These are phyloP conservation scores for Nemotelus nigrinus DNA, from an alignment of 2,888 invertebrate genomes.

Conservation along the genomic window DNA sequence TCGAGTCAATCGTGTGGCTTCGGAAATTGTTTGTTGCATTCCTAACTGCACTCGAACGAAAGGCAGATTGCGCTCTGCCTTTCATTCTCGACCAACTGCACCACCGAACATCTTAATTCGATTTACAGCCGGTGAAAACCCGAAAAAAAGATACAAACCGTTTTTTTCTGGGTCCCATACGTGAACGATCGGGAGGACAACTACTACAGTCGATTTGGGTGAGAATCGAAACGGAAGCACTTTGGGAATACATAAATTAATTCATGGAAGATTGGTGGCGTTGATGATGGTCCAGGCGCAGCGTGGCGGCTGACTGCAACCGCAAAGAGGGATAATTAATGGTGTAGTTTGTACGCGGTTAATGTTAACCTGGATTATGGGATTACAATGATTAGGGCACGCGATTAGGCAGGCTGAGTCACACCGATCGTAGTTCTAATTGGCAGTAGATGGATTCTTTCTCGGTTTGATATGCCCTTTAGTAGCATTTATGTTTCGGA, in stretches of 20 bases:
- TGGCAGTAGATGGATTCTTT: not conserved
- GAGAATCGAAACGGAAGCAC: conserved; percentile 20
- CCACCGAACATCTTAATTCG: conserved; percentile 6
- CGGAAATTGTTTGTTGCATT: conserved; percentile 32
- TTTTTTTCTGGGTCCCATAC: not conserved
- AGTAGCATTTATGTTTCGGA: not conserved
- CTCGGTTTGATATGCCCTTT: not conserved
- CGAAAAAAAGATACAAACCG: not conserved
- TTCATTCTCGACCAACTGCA: too few species aligned
- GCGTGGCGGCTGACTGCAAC: not conserved
- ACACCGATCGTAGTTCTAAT: not conserved
- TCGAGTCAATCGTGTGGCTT: not conserved
- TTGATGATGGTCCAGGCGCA: conserved; percentile 12
- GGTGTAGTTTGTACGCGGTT: conserved; percentile 27
- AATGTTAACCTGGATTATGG: conserved; percentile 38
- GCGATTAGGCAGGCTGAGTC: not conserved
- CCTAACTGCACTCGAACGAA: conserved; percentile 18
- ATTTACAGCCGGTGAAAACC: conserved; percentile 7
- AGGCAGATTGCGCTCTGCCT: not conserved
- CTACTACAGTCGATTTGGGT: not conserved
- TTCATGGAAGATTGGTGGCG: conserved; percentile 5
- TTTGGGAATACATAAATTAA: conserved; percentile 20
- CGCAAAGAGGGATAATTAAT: conserved; percentile 22
- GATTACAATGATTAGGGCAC: conserved; percentile 29
- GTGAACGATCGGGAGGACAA: not conserved